A percentile compares a stretch with the other conserved stretches of the same genome.
Conservation (phyloP, 1,140 invertebrate genomes). For the Copidosoma floridanum region DNA sequence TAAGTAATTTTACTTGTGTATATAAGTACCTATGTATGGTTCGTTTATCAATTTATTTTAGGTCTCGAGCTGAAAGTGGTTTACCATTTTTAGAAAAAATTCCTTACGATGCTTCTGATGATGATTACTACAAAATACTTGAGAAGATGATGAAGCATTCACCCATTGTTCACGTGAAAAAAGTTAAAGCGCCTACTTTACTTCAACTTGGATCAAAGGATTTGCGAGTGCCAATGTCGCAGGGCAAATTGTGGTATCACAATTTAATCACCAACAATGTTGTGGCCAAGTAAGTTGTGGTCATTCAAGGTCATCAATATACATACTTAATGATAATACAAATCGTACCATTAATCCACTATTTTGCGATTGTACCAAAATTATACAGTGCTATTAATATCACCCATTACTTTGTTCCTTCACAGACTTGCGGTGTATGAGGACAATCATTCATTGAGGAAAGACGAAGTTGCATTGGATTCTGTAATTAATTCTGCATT, state of each 20-base stretch:
- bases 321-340: not conserved
- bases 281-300: conserved; percentile 58
- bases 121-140: conserved; percentile 56
- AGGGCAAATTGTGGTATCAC: conserved; percentile 70
- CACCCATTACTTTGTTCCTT: not conserved
- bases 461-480: conserved; percentile 65
- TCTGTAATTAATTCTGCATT: conserved; percentile 65
- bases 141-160: conserved; percentile 65
- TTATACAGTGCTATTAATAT: no score
- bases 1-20: no score
- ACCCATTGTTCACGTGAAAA: conserved; percentile 64
- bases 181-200: conserved; percentile 76
- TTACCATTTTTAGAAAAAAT: conserved; percentile 27
- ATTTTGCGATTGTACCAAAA: no score
- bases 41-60: conserved; percentile 26
- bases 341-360: conserved; percentile 1
- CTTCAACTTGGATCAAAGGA: conserved; percentile 81
- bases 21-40: no score
- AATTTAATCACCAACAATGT: conserved; percentile 64
- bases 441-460: conserved; percentile 69
- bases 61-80: conserved; percentile 41
- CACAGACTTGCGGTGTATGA: conserved; percentile 43
- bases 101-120: conserved; percentile 28
- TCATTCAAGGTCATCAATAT: conserved; percentile 6
- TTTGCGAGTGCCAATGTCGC: conserved; percentile 74